Base-by-base conservation (phyloP, 2,888 invertebrate genomes). In the Pachydiplax longipennis region DNA sequence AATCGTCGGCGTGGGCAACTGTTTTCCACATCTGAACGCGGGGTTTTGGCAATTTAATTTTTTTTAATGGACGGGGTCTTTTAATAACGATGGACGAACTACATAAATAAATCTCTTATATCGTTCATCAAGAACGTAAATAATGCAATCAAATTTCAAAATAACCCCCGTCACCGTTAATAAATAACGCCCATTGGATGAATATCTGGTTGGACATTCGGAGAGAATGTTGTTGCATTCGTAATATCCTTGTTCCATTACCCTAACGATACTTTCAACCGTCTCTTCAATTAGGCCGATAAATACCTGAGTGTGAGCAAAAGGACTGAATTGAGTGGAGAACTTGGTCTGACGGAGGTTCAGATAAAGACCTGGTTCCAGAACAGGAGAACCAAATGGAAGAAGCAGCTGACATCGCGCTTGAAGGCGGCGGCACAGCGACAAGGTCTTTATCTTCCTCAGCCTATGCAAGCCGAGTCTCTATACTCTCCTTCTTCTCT, bases 321-420 rank as follows among this genome's bases (percentile, higher is more conserved):
- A 94, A 95, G 99, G 90, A 97, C 98, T 97, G 98, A 99, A 92
- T 95, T 99, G 6, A 98, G 99, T 0, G 98, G 98, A 94, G 96
- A 97, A 0, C 94, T 99, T 58, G 97, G 96, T 92, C 95, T 99
- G 81, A 98, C 98, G 0, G 99, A 99, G 94, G 98, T 98, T 0
- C 99, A 99, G 94, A 98, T 99, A 92, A 99, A 99, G 94, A 99
- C 99, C 0, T 99, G 99, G 99, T 99, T 99, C 93, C 98, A 98
- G 94, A 98, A 99, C 93, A 95, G 99, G 91, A 95, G 99, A 91
- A 99, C 99, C 0, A 99, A 99, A 93, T 99, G 99, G 99, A 99
- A 99, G 94, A 99, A 99, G 93, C 99, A 99, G 93, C 94, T 99
- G 93, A 98, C 99, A 0, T 97, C 98, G 0, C 95, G 98, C 4